These are phyloP conservation scores for Trilocha varians DNA, from an alignment of 2,888 invertebrate species.

Conservation along the genomic window DNA sequence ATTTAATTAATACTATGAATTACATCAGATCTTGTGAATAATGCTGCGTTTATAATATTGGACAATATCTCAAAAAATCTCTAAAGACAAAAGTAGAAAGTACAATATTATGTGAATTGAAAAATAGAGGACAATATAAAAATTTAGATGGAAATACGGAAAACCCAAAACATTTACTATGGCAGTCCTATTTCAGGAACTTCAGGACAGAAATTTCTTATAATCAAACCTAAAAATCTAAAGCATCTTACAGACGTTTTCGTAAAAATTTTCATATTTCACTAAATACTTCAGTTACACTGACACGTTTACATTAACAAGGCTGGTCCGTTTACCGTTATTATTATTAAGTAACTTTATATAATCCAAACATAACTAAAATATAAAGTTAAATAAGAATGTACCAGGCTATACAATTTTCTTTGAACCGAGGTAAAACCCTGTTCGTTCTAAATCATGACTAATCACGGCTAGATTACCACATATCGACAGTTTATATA, in stretches of 20 bases:
- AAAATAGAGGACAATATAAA: too few species aligned
- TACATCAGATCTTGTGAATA: too few species aligned
- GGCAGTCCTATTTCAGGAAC: slow-evolving; percentile 2
- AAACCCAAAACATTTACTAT: neutral
- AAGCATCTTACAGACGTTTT: slow-evolving; percentile 1
- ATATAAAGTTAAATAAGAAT: too few species aligned
- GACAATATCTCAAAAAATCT: too few species aligned
- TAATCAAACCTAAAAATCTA: neutral
- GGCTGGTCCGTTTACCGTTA: slow-evolving; percentile 61
- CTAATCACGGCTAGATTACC: too few species aligned
- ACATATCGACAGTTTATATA: neutral
- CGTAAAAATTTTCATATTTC: neutral
- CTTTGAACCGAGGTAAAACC: neutral
- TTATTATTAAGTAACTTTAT: neutral
- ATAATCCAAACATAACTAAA: neutral
- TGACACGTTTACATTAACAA: slow-evolving; percentile 45
- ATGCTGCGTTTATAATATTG: neutral
- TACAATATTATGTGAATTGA: too few species aligned
- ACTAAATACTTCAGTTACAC: slow-evolving; percentile 43
- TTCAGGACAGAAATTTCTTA: neutral
- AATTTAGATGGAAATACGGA: neutral
- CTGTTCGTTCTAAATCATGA: slow-evolving; percentile 25
- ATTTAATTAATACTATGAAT: neutral
- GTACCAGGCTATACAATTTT: neutral
- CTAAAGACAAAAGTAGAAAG: too few species aligned